A percentile compares a stretch with the other conserved stretches of the same genome.
Evolutionary conservation across 2,797 vertebrate species (phyloP).

Genomic region (Pangasius macronema): DNA sequence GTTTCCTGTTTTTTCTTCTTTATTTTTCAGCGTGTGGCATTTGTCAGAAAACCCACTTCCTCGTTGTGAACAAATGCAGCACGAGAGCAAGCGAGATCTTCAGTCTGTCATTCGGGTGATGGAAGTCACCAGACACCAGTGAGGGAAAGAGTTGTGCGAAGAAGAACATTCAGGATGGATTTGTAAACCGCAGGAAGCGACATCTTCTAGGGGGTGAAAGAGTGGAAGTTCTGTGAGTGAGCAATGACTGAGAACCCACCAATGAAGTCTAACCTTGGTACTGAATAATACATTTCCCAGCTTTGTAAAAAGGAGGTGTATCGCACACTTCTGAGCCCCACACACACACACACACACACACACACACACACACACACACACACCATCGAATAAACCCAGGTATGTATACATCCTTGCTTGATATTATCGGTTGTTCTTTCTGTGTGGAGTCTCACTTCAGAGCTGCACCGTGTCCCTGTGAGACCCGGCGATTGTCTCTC

Average conservation of each 20-base stretch:
- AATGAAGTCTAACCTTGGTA: not conserved
- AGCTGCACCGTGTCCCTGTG: not conserved
- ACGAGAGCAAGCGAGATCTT: not conserved
- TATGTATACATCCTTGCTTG: not conserved
- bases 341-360: too few species aligned
- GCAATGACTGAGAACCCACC: not conserved
- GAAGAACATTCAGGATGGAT: not conserved
- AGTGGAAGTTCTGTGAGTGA: not conserved
- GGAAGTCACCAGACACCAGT: not conserved
- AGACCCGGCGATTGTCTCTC: not conserved
- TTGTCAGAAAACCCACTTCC: slow-evolving; percentile 6
- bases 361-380: too few species aligned
- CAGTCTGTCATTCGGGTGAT: not conserved
- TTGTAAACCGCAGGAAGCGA: not conserved
- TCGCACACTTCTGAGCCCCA: too few species aligned
- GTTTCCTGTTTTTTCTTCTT: slow-evolving; percentile 1
- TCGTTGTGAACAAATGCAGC: not conserved
- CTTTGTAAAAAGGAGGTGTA: too few species aligned
- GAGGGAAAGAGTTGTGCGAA: not conserved
- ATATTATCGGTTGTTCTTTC: not conserved
- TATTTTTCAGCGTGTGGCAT: not conserved
- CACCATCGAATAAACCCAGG: not conserved
- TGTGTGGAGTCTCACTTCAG: not conserved
- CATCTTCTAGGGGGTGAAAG: not conserved
- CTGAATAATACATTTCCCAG: not conserved